A percentile compares a stretch with the other conserved stretches of the same genome.
These are phyloP conservation scores for Sminthurinus aureus DNA, from an alignment of 2,888 invertebrate genomes.

Conservation along the genomic window DNA sequence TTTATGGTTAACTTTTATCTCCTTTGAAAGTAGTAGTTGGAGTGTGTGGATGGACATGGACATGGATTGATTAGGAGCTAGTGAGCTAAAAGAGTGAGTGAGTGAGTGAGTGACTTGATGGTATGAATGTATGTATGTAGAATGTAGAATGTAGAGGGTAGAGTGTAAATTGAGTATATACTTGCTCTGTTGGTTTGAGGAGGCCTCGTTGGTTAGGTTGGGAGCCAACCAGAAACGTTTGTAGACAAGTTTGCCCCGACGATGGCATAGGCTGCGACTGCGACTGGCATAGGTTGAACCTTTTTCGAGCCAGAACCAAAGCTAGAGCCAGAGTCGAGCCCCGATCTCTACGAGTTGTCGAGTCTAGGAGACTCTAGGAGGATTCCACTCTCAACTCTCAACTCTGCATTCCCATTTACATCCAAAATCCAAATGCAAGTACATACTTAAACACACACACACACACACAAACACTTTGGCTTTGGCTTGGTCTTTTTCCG, in stretches of 20 bases:
- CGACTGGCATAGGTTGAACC: constrained; percentile 53
- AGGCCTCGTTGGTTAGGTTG: constrained; percentile 35
- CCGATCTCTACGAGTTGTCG: too few relatives aligned
- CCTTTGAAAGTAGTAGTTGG: background rate
- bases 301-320: constrained; percentile 54
- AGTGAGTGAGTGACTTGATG: background rate
- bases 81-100: background rate
- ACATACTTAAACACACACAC: background rate
- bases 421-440: too few relatives aligned
- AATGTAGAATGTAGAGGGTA: background rate
- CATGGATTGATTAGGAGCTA: constrained; percentile 32
- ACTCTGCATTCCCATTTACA: too few relatives aligned
- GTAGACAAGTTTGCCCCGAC: constrained; percentile 53
- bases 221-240: constrained; percentile 55
- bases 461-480: constrained; percentile 6
- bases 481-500: constrained; percentile 32
- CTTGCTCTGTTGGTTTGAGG: background rate
- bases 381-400: constrained; percentile 10
- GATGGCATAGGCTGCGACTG: constrained; percentile 57
- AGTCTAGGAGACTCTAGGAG: too few relatives aligned
- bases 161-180: too few relatives aligned
- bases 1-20: too few relatives aligned
- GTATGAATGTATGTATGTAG: constrained; percentile 21
- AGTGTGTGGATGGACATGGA: constrained; percentile 23
- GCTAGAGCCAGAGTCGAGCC: constrained; percentile 50